Conservation (phyloP, 2,113 vertebrate genomes). For the Otus sunia region DNA sequence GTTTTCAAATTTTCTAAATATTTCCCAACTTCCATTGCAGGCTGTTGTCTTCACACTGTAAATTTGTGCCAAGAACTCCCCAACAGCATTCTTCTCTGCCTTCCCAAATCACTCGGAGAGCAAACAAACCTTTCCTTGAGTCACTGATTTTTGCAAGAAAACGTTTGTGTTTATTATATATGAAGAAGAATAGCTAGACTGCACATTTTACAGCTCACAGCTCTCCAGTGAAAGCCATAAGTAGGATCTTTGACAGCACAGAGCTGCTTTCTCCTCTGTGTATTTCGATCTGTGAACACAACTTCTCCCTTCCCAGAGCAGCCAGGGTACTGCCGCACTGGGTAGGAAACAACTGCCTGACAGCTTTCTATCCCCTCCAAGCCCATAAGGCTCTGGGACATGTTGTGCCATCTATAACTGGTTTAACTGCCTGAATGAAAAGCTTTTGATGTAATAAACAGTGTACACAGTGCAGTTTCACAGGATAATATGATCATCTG, state of each 20-base stretch:
- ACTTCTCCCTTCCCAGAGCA: background rate
- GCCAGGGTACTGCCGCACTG: background rate
- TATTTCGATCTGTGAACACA: background rate
- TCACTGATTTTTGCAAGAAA: conserved; percentile 51
- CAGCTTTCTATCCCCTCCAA: background rate
- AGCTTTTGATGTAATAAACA: background rate
- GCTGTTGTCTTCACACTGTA: conserved; percentile 27
- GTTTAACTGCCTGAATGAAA: background rate
- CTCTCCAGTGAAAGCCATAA: background rate
- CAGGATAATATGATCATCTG: background rate
- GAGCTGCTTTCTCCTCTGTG: background rate
- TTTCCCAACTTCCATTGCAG: conserved; percentile 51
- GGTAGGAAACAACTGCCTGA: background rate
- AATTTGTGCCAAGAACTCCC: conserved; percentile 54
- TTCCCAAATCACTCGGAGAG: conserved; percentile 35
- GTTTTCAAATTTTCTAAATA: conserved; percentile 68
- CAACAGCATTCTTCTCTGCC: conserved; percentile 48
- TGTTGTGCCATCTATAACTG: background rate
- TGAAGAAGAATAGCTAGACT: background rate
- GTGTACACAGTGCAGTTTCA: background rate
- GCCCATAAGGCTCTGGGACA: background rate
- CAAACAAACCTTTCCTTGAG: conserved; percentile 46
- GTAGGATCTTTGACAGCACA: background rate
- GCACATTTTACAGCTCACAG: background rate
- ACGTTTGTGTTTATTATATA: conserved; percentile 12